Evolutionary conservation across 2,888 invertebrate genomes (phyloP).

Genomic region (Nowickia ferox): DNA sequence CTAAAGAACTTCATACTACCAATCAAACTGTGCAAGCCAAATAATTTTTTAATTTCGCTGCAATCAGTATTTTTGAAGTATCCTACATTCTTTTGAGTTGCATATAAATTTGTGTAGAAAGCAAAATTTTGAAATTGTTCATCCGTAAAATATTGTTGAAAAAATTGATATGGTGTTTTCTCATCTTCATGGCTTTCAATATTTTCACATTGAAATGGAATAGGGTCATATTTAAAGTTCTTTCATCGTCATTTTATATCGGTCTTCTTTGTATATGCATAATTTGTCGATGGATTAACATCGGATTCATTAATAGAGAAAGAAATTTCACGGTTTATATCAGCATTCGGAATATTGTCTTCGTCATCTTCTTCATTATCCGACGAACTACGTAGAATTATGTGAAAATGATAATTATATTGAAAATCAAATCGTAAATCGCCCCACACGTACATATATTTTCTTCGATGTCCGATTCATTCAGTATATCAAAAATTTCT

Average conservation of each 20-base stretch:
- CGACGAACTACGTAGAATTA: background rate
- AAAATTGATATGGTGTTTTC: constrained; percentile 27
- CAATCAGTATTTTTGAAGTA: constrained; percentile 33
- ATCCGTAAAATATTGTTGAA: constrained; percentile 27
- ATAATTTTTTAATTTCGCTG: constrained; percentile 29
- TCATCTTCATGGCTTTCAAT: constrained; percentile 21
- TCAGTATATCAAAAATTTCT: constrained; percentile 11
- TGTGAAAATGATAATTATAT: no score
- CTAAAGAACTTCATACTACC: background rate
- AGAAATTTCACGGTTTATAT: background rate
- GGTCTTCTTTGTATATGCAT: constrained; percentile 17
- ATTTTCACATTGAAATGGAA: constrained; percentile 33
- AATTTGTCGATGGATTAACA: constrained; percentile 20
- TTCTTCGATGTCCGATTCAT: background rate
- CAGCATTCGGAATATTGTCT: background rate
- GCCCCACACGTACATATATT: no score
- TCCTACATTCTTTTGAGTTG: constrained; percentile 24
- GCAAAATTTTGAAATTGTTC: constrained; percentile 11
- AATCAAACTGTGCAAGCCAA: constrained; percentile 31
- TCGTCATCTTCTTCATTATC: constrained; percentile 10
- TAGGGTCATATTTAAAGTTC: background rate
- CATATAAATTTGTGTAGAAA: constrained; percentile 30
- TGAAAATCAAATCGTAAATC: no score
- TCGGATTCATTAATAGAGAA: constrained; percentile 14
- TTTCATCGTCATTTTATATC: constrained; percentile 25